Conservation (phyloP, 2,888 invertebrate genomes). For the Hyppa rectilinea region DNA sequence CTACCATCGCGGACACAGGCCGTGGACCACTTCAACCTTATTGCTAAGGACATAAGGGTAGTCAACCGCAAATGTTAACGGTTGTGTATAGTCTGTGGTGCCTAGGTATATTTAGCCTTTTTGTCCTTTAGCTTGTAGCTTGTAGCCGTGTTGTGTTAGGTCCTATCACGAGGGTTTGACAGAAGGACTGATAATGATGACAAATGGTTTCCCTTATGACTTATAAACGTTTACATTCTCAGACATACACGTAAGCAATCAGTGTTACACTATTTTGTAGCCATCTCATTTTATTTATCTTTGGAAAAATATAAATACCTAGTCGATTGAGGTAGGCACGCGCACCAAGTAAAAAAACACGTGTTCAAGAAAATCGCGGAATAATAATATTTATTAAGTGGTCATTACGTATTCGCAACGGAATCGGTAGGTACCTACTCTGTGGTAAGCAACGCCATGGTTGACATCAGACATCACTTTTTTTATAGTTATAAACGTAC, state of each 20-base stretch:
- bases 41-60: no score
- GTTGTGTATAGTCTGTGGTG: background rate
- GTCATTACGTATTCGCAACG: background rate
- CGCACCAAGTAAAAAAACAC: constrained; percentile 8
- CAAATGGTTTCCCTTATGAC: constrained; percentile 14
- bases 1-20: no score
- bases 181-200: constrained; percentile 14
- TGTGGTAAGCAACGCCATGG: background rate
- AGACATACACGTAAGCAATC: background rate
- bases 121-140: background rate
- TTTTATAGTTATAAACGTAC: no score
- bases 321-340: background rate
- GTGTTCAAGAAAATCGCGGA: background rate
- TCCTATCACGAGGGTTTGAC: constrained; percentile 35
- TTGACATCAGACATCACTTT: no score
- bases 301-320: background rate
- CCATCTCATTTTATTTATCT: background rate
- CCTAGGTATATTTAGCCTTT: background rate
- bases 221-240: constrained; percentile 1
- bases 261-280: background rate
- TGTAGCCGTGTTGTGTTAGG: constrained; percentile 15
- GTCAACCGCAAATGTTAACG: no score
- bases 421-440: no score
- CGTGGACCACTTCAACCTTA: no score
- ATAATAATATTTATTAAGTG: background rate